phyloP scores from a whole-genome alignment of 2,113 vertebrate genomes.

The Malaclemys terrapin region DNA sequence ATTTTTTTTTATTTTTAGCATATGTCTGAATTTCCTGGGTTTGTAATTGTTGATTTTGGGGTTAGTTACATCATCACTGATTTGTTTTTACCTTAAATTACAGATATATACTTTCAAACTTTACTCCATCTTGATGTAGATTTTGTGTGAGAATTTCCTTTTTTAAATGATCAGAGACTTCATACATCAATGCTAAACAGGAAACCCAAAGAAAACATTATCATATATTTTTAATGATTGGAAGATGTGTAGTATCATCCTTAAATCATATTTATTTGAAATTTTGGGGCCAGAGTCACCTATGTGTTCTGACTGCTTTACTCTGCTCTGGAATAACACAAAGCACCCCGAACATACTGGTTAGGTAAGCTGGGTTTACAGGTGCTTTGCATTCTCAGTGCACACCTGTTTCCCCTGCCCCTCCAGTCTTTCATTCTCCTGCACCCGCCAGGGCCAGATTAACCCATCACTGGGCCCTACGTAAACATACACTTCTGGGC shows the following conservation, averaged over 20 bases:
- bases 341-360: neutral
- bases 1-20: neutral
- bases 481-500: neutral
- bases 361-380: neutral
- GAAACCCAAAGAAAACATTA: neutral
- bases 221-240: neutral
- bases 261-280: neutral
- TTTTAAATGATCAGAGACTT: neutral
- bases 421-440: neutral
- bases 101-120: neutral
- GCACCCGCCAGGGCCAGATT: neutral
- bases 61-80: neutral
- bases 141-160: neutral
- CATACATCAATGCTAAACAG: neutral
- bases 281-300: neutral
- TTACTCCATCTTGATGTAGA: neutral
- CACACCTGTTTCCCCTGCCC: neutral
- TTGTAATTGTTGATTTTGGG: neutral
- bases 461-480: neutral
- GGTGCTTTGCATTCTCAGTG: neutral
- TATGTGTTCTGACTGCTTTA: neutral
- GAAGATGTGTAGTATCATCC: neutral
- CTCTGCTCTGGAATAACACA: neutral
- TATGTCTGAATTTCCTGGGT: neutral
- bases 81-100: neutral